phyloP scores from a whole-genome alignment of 1,140 invertebrate species.

The Archivesica marissinica region DNA sequence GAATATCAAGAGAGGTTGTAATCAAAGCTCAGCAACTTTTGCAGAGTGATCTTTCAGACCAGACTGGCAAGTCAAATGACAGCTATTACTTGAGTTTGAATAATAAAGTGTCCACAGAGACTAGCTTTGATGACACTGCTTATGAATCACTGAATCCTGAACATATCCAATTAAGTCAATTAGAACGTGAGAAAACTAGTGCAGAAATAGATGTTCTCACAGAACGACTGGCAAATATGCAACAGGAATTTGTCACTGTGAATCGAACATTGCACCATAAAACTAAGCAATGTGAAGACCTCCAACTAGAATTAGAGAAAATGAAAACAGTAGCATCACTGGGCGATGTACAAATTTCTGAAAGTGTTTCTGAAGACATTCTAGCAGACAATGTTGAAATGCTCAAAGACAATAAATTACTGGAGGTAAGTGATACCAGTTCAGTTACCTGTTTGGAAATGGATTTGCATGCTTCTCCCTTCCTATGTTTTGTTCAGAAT shows the following conservation, averaged over 20 bases:
- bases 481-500: constrained; percentile 44
- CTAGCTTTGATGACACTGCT: constrained; percentile 12
- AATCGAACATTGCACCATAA: constrained; percentile 1
- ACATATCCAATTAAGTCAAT: background rate
- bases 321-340: background rate
- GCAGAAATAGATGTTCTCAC: background rate
- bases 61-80: background rate
- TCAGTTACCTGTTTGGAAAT: constrained; percentile 50
- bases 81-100: background rate
- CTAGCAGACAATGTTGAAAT: background rate
- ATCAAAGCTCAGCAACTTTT: background rate
- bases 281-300: constrained; percentile 15
- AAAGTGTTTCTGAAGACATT: background rate
- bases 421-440: constrained; percentile 45
- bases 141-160: constrained; percentile 26
- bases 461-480: constrained; percentile 62
- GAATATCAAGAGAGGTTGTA: background rate
- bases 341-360: background rate
- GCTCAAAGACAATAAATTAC: background rate
- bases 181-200: background rate
- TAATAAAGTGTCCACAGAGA: background rate
- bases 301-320: background rate
- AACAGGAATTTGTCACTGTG: background rate
- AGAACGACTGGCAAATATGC: background rate
- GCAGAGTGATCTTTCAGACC: background rate